Evolutionary conservation across 1,140 invertebrate genomes (phyloP).

Genomic region (Cepaea nemoralis): DNA sequence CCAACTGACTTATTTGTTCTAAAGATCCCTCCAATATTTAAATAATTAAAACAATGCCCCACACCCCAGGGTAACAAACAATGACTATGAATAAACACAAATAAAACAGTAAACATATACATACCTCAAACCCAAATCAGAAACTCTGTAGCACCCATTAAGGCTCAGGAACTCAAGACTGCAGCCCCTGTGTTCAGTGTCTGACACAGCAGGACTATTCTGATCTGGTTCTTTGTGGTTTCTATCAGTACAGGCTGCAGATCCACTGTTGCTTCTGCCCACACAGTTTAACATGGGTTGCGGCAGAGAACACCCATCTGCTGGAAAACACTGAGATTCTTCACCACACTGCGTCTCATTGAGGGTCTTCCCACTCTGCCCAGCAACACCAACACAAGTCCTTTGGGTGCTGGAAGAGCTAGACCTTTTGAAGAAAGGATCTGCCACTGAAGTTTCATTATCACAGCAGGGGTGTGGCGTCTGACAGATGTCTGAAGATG

Average conservation of each 20-base stretch:
- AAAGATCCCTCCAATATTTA: too few relatives aligned
- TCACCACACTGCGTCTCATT: background rate
- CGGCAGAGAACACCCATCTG: background rate
- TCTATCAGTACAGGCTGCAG: background rate
- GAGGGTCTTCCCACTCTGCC: background rate
- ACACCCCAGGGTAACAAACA: too few relatives aligned
- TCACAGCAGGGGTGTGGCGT: background rate
- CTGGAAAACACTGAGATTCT: background rate
- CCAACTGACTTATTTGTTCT: too few relatives aligned
- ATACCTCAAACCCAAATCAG: constrained; percentile 70
- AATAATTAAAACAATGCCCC: too few relatives aligned
- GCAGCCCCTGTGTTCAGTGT: constrained; percentile 2
- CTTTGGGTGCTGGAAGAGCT: background rate
- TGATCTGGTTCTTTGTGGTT: background rate
- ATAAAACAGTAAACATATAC: background rate
- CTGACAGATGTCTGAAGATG: background rate
- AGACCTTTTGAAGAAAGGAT: background rate
- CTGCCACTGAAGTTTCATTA: background rate
- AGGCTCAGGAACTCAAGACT: constrained; percentile 66
- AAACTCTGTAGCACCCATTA: constrained; percentile 71
- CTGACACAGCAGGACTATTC: background rate
- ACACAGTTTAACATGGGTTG: background rate
- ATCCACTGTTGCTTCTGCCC: background rate
- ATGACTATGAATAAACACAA: too few relatives aligned
- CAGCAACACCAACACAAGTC: background rate